phyloP scores from a whole-genome alignment of 2,888 invertebrate species.

The Allophyes oxyacanthae region DNA sequence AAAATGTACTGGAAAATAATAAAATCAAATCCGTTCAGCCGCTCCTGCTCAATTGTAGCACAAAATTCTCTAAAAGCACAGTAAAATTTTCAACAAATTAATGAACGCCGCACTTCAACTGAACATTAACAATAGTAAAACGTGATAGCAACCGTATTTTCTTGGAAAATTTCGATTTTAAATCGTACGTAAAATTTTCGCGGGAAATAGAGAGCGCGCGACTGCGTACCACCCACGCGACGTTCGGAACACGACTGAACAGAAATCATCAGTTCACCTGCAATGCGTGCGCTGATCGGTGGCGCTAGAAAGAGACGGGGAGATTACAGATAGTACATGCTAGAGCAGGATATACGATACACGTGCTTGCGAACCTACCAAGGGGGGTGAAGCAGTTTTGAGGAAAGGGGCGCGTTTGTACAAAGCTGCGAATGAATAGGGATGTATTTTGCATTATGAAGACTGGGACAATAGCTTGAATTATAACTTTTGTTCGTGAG shows the following conservation, averaged over 20 bases:
- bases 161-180: slow-evolving; percentile 48
- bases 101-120: slow-evolving; percentile 72
- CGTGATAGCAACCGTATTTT: slow-evolving; percentile 46
- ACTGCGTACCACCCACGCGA: slow-evolving; percentile 75
- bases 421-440: slow-evolving; percentile 82
- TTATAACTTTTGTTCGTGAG: slow-evolving; percentile 75
- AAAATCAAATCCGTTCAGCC: slow-evolving; percentile 61
- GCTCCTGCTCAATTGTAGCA: slow-evolving; percentile 60
- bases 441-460: slow-evolving; percentile 82
- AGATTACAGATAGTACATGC: slow-evolving; percentile 37
- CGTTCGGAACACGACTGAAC: slow-evolving; percentile 75
- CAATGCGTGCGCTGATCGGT: slow-evolving; percentile 87
- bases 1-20: slow-evolving; percentile 46
- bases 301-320: slow-evolving; percentile 65
- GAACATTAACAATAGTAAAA: slow-evolving; percentile 63
- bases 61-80: slow-evolving; percentile 64
- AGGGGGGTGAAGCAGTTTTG: slow-evolving; percentile 79
- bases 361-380: slow-evolving; percentile 80
- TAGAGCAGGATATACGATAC: slow-evolving; percentile 71
- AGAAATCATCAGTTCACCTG: slow-evolving; percentile 78
- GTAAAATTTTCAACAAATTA: slow-evolving; percentile 66
- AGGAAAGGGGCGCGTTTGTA: slow-evolving; percentile 81
- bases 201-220: slow-evolving; percentile 73
- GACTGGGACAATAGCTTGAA: slow-evolving; percentile 73
- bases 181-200: slow-evolving; percentile 78